Evolutionary conservation across 92 coral and sea anemone genomes (phyloP).

Genomic region (Phymanthus crucifer): DNA sequence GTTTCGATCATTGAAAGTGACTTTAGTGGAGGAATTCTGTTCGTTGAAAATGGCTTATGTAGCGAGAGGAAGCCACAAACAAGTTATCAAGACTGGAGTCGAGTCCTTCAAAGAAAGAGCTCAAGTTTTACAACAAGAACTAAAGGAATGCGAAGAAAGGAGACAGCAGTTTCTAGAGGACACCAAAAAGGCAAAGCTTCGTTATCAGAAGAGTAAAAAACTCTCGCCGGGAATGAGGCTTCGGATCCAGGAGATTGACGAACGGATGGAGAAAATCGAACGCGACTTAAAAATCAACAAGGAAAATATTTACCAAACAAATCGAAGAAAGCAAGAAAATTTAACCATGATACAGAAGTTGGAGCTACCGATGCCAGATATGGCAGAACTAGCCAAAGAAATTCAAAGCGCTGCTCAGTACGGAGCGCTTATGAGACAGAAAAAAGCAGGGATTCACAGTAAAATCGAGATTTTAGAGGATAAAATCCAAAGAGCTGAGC

Average conservation of each 20-base stretch:
- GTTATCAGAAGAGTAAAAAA: slow-evolving; percentile 8
- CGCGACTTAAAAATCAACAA: slow-evolving; percentile 3
- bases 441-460: slow-evolving; percentile 7
- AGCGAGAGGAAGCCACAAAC: slow-evolving; percentile 11
- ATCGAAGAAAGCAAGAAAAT: slow-evolving; percentile 37
- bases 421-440: slow-evolving; percentile 29
- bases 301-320: slow-evolving; percentile 26
- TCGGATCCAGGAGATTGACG: slow-evolving; percentile 35
- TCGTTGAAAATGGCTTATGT: slow-evolving; percentile 41
- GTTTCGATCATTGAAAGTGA: too few species aligned
- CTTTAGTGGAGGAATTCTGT: slow-evolving; percentile 21
- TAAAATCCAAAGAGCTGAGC: slow-evolving; percentile 31
- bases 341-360: slow-evolving; percentile 6
- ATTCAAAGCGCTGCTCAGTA: slow-evolving; percentile 34
- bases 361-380: slow-evolving; percentile 16
- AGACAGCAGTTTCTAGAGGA: slow-evolving; percentile 3
- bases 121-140: slow-evolving; percentile 20
- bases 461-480: slow-evolving; percentile 31
- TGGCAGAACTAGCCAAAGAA: slow-evolving; percentile 22
- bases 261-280: slow-evolving; percentile 34
- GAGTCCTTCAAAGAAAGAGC: slow-evolving; percentile 35
- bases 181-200: slow-evolving; percentile 16
- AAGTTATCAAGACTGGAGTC: slow-evolving; percentile 17
- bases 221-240: neutral
- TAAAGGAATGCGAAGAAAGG: slow-evolving; percentile 32